Evolutionary conservation across 2,888 invertebrate genomes (phyloP).

Genomic region (Beris morrisii): DNA sequence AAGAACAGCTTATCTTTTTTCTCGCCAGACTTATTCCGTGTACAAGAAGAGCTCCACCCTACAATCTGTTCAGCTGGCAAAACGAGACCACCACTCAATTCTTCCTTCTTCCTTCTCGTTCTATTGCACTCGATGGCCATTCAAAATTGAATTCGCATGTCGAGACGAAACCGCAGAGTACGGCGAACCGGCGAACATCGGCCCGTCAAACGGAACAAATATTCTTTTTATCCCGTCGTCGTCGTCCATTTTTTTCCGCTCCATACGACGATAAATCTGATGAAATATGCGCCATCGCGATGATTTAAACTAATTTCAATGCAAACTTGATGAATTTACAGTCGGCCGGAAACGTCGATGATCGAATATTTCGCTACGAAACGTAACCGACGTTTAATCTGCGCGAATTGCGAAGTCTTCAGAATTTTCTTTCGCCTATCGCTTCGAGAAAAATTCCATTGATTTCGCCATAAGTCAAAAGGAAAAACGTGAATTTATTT

Average conservation of each 20-base stretch:
- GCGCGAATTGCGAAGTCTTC: too few relatives aligned
- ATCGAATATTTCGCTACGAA: slow-evolving; percentile 5
- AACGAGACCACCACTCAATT: slow-evolving; percentile 3
- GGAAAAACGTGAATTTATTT: too few relatives aligned
- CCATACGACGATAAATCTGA: slow-evolving; percentile 33
- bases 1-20: too few relatives aligned
- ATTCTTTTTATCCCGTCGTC: slow-evolving; percentile 21
- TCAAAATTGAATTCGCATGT: not conserved
- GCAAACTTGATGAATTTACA: slow-evolving; percentile 36
- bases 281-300: slow-evolving; percentile 40
- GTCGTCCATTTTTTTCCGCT: slow-evolving; percentile 26
- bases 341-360: slow-evolving; percentile 12
- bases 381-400: not conserved
- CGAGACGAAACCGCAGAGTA: not conserved
- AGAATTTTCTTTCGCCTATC: too few relatives aligned
- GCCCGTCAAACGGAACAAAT: slow-evolving; percentile 5
- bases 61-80: slow-evolving; percentile 13
- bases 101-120: too few relatives aligned
- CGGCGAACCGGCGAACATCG: slow-evolving; percentile 3
- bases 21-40: too few relatives aligned
- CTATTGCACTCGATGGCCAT: too few relatives aligned
- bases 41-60: too few relatives aligned
- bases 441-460: too few relatives aligned
- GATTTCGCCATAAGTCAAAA: too few relatives aligned
- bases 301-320: slow-evolving; percentile 36